These are phyloP conservation scores for Gallinago paraguaiae DNA, from an alignment of 2,113 vertebrate genomes.

Conservation along the genomic window DNA sequence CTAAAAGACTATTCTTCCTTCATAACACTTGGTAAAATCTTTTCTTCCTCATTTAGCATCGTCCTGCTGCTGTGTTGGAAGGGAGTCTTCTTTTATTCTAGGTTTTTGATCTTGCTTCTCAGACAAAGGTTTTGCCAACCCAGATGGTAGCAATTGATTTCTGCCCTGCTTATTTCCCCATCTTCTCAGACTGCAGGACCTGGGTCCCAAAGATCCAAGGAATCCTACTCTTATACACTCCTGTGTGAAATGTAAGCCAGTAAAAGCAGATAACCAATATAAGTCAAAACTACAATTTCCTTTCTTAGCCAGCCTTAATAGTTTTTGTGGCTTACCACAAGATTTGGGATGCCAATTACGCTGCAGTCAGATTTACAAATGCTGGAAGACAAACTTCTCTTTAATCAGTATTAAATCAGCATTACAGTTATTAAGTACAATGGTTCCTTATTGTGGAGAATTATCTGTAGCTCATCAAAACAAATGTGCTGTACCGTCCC, in stretches of 20 bases:
- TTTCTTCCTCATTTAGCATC: not conserved
- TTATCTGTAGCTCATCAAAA: constrained; percentile 20
- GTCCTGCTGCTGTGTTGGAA: not conserved
- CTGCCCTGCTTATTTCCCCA: not conserved
- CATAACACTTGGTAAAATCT: not conserved
- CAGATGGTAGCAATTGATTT: constrained; percentile 56
- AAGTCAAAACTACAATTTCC: constrained; percentile 51
- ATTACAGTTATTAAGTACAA: constrained; percentile 22
- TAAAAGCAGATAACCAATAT: constrained; percentile 50
- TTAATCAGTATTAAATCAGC: constrained; percentile 63
- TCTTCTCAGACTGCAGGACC: not conserved
- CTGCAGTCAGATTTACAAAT: constrained; percentile 62
- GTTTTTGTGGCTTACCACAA: constrained; percentile 73
- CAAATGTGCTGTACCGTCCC: not conserved
- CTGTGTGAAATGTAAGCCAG: constrained; percentile 14
- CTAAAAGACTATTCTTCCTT: not conserved
- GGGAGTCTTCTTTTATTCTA: not conserved
- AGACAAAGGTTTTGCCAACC: constrained; percentile 5
- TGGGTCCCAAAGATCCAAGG: constrained; percentile 11
- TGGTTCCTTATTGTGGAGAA: constrained; percentile 23
- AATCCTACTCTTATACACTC: not conserved
- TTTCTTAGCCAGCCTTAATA: constrained; percentile 45
- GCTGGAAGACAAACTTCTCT: constrained; percentile 41
- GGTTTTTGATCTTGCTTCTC: constrained; percentile 21
- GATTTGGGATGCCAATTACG: constrained; percentile 67